Base-by-base conservation (phyloP, 2,888 invertebrate species). In the Buathra laborator region DNA sequence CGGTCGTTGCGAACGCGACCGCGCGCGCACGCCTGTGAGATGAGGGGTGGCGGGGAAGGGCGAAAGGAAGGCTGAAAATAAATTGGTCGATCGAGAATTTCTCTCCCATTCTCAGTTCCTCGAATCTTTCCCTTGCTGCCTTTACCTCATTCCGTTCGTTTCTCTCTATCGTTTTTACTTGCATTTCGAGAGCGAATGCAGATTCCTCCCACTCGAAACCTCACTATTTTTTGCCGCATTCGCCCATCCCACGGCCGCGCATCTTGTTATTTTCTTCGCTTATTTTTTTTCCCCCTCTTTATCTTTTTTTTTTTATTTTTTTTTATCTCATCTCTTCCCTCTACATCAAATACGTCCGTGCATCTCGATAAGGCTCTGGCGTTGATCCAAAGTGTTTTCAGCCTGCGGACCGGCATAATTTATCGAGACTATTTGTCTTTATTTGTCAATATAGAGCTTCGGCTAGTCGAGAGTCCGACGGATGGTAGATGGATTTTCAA, bases 371-470 rank as follows among this genome's bases (percentile, higher is more conserved):
- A 85, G 83, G 59, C 70, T 70, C 87, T 91, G 90, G 91, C 90
- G 37, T 56, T 53, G 67, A 67, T 89, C 90, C 91, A 91, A 88
- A 87, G 84, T 86, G 87, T 90, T 89, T 90, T 89, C 89, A 87
- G 87, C 53, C 48, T 79, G 71, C 59, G 75, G 75, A 51, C 64
- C 86, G 86, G 87, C 88, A 89, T 90, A 90, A 91, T 90, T 90
- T 88, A 83, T 83, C 74, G 59, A 32, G 62, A 56, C 83, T 80
- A 85, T 85, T 85, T 83, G 83, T 85, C 80, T 83, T 66, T 72
- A 80, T 85, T 81, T 76, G 83, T 80, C 80, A 72, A 83, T 83
- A 66, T 83, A 66, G 76, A 64, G n/a, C 48, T 37, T 51, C 43
- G 16, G 19, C 3, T n/a, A n/a, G 51, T 19, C n/a, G 10, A 53